phyloP scores from a whole-genome alignment of 2,888 invertebrate species.

The Diarsia dahlii region DNA sequence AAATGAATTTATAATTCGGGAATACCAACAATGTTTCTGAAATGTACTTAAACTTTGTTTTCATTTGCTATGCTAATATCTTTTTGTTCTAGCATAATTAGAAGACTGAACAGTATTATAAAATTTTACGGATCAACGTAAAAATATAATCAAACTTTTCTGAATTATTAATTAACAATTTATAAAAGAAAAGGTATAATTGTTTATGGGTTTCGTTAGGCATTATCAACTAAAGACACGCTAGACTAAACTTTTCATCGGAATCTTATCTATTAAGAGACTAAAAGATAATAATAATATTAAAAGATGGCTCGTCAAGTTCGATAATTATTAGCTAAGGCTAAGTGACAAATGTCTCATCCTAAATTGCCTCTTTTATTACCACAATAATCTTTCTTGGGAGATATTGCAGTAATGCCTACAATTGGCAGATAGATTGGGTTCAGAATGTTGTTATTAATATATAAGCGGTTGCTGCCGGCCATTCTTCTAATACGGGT shows the following conservation, averaged over 20 bases:
- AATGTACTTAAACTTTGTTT: constrained; percentile 55
- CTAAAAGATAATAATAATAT: constrained; percentile 25
- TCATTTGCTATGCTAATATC: constrained; percentile 57
- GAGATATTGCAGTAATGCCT: constrained; percentile 27
- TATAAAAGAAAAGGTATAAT: constrained; percentile 6
- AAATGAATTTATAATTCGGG: constrained; percentile 57
- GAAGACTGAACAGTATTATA: constrained; percentile 37
- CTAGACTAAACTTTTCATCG: constrained; percentile 23
- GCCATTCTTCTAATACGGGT: constrained; percentile 45
- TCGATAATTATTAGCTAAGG: constrained; percentile 35
- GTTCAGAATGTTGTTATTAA: constrained; percentile 38
- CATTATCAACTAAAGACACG: not conserved
- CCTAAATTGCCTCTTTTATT: constrained; percentile 12
- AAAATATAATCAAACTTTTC: constrained; percentile 28
- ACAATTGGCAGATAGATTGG: constrained; percentile 40
- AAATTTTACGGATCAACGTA: constrained; percentile 26
- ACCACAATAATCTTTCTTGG: constrained; percentile 7
- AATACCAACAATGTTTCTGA: constrained; percentile 39
- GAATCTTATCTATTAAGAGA: constrained; percentile 13
- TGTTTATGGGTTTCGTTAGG: constrained; percentile 14
- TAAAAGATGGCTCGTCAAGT: constrained; percentile 32
- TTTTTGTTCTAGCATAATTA: constrained; percentile 54
- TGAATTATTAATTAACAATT: constrained; percentile 47
- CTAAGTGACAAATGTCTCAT: constrained; percentile 34
- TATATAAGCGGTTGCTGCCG: constrained; percentile 36